Evolutionary conservation across 2,888 invertebrate genomes (phyloP), one percentile per base, ranked within the genome.

Genomic region (Apamea sordens): DNA sequence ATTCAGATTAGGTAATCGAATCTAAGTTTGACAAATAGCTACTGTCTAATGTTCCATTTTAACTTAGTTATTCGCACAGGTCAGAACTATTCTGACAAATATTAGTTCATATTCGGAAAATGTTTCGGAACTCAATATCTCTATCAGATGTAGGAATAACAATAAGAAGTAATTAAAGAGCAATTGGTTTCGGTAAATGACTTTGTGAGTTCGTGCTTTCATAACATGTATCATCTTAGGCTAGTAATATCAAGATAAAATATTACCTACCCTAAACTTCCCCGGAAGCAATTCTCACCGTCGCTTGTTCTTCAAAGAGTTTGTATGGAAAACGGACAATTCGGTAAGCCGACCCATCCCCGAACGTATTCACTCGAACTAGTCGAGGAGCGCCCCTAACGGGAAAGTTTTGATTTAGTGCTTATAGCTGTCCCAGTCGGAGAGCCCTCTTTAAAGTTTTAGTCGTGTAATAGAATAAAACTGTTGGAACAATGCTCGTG

Each of bases 361-460:
- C 89, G 88, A 92, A 91, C 94, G 94, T 94, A 95, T 94, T 94
- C 95, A 94, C 93, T 94, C 90, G 91, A 94, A 94, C 92, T 95
- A 93, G 92, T 92, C 89, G 93, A 92, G 92, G 89, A 92, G 90
- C 92, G 91, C 92, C 92, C 91, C 92, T 92, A 93, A 93, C 93
- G 95, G 93, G 90, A 94, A 96, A 96, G 97, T 96, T 96, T 96
- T 96, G 96, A 96, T 96, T 96, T 96, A 96, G 95, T 95, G 95
- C 96, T 95, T 95, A 96, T 96, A 95, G 94, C 95, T 94, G 95
- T 94, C 95, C 92, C 94, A 93, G 93, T 92, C 92, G 93, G 92
- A 88, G 93, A 93, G 92, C 92, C 94, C 95, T 95, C 95, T 96
- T 96, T 95, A 95, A 96, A 96, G 93, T 96, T 96, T 94, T 93